These are phyloP conservation scores for Lochmaea crataegi DNA, from an alignment of 2,888 invertebrate genomes.

Conservation along the genomic window DNA sequence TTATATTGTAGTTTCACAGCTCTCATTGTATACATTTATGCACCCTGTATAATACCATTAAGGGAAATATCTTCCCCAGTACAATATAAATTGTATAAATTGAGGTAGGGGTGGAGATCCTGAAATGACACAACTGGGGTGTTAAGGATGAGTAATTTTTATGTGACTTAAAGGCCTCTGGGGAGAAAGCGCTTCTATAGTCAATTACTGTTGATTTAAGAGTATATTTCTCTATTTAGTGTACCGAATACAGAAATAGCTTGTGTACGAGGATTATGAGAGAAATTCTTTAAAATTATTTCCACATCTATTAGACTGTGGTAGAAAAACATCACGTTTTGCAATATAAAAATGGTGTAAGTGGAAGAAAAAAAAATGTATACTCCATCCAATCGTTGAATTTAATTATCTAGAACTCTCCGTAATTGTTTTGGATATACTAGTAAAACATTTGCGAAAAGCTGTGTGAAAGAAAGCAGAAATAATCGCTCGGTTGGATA, in stretches of 20 bases:
- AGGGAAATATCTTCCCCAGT: slow-evolving; percentile 10
- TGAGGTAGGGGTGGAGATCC: neutral
- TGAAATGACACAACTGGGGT: slow-evolving; percentile 9
- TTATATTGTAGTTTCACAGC: too few relatives aligned
- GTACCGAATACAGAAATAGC: neutral
- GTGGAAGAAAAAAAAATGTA: neutral
- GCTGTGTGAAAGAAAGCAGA: neutral
- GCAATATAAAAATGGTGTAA: too few relatives aligned
- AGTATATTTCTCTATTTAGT: neutral
- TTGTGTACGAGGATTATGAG: neutral
- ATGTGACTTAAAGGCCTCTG: slow-evolving; percentile 10
- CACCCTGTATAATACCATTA: neutral
- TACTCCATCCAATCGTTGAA: neutral
- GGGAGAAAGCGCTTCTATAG: slow-evolving; percentile 10
- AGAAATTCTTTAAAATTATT: too few relatives aligned
- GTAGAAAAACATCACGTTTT: too few relatives aligned
- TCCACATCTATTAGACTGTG: too few relatives aligned
- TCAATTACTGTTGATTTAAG: slow-evolving; percentile 21
- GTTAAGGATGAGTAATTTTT: slow-evolving; percentile 20
- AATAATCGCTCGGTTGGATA: neutral
- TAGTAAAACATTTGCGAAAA: neutral
- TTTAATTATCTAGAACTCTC: neutral
- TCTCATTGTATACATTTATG: too few relatives aligned
- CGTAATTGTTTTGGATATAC: slow-evolving; percentile 2
- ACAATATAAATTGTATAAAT: slow-evolving; percentile 13